Evolutionary conservation across 2,888 invertebrate genomes (phyloP), one percentile per base, ranked within the genome.

Genomic region (Itoplectis maculator): DNA sequence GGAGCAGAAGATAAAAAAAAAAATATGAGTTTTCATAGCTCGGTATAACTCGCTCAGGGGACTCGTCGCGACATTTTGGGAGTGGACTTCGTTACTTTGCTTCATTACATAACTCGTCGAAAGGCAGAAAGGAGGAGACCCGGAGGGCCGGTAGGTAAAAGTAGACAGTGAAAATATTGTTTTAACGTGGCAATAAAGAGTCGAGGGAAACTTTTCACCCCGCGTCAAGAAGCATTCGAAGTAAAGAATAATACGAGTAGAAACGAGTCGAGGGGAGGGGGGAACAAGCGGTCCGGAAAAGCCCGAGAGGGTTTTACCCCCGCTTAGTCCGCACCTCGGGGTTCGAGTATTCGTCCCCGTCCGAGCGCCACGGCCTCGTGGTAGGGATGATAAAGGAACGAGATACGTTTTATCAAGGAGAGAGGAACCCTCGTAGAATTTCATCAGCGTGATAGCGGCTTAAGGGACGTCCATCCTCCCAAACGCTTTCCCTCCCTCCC

Each of bases 1-100:
- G n/a, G 15, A 63, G 9, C 23, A 70, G 37, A 42, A 18, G 18
- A 29, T 15, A 94, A 91, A 89, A 92, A 90, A 90, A 81, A 66
- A 82, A 68, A n/a, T 6, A 59, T 59, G n/a, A 59, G 56, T 51
- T 42, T 49, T 45, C n/a, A 56, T 23, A 65, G 40, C n/a, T 51
- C 13, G 56, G 42, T 54, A 15, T 35, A 29, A 5, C 29, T 3
- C n/a, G 29, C 56, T 59, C 56, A 7, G 35, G 0, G n/a, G 29
- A 59, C n/a, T 68, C 68, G 68, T 68, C 13, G 29, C 6, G 49
- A 65, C 2, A 45, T 45, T 65, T 45, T 45, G 23, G 23, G 45
- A 37, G 51, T 20, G 40, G 5, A 54, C 47, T 59, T 72, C 13
- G 56, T 54, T 56, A 59, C 56, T 51, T 59, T 40, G 37, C 18